These are phyloP conservation scores for Clarias platycephalus DNA, from an alignment of 2,797 vertebrate species.

Conservation along the genomic window DNA sequence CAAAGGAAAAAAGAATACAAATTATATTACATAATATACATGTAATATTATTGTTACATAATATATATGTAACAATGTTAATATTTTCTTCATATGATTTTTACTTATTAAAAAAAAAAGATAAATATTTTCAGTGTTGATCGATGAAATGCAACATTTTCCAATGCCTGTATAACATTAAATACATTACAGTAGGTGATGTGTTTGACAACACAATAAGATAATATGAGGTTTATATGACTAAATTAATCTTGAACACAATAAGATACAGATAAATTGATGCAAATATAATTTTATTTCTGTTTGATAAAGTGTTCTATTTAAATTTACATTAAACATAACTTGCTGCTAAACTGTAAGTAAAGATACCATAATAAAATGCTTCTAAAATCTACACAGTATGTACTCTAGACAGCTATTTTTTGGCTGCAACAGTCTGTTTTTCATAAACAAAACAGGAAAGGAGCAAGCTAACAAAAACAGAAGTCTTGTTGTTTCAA, in stretches of 20 bases:
- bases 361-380: neutral
- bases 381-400: neutral
- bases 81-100: neutral
- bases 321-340: neutral
- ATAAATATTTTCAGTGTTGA: neutral
- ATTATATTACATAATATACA: too few relatives aligned
- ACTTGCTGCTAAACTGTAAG: neutral
- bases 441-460: neutral
- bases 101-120: neutral
- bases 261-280: neutral
- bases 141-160: neutral
- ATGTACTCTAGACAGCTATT: constrained; percentile 8
- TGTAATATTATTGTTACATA: too few relatives aligned
- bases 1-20: constrained; percentile 1
- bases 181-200: neutral
- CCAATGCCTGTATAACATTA: neutral
- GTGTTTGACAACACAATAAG: neutral
- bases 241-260: neutral
- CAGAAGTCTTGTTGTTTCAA: neutral
- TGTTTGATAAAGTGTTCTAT: neutral
- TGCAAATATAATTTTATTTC: neutral
- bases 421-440: too few relatives aligned
- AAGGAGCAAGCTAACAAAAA: neutral
- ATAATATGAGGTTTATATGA: neutral
- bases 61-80: neutral